Evolutionary conservation across 2,113 vertebrate species (phyloP).

Genomic region (Phalacrocorax brasilianus): DNA sequence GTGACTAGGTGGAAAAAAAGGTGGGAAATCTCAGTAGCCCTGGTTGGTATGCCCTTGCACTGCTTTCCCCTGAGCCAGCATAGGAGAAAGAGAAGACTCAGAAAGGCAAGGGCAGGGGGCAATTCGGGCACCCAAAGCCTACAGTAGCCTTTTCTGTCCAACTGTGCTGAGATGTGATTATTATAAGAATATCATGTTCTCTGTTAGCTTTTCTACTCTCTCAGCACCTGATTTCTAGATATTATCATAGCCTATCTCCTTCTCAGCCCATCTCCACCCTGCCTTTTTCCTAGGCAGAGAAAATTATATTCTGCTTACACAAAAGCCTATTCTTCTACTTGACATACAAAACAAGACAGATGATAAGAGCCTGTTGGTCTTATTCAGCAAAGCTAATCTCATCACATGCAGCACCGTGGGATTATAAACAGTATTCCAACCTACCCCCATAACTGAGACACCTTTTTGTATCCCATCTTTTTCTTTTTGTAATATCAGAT

Average conservation of each 20-base stretch:
- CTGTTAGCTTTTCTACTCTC: background rate
- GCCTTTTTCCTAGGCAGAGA: background rate
- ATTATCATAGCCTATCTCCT: background rate
- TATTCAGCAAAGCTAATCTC: background rate
- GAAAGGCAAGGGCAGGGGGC: background rate
- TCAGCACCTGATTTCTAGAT: background rate
- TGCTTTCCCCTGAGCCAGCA: background rate
- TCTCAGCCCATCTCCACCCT: background rate
- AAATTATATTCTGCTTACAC: background rate
- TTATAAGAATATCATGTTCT: background rate
- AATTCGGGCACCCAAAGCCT: background rate
- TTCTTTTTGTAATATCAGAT: background rate
- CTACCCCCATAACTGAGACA: background rate
- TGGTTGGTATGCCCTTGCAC: background rate
- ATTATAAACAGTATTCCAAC: background rate
- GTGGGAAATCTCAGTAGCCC: background rate
- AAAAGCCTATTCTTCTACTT: background rate
- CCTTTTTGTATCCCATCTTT: background rate
- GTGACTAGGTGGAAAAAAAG: background rate
- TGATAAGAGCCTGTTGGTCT: background rate
- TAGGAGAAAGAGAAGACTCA: background rate
- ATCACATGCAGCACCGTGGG: background rate
- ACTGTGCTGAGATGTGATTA: background rate
- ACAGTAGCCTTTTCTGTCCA: background rate
- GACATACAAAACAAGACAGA: background rate